Evolutionary conservation across 1,140 invertebrate species (phyloP).

Genomic region (Phthorimaea operculella): DNA sequence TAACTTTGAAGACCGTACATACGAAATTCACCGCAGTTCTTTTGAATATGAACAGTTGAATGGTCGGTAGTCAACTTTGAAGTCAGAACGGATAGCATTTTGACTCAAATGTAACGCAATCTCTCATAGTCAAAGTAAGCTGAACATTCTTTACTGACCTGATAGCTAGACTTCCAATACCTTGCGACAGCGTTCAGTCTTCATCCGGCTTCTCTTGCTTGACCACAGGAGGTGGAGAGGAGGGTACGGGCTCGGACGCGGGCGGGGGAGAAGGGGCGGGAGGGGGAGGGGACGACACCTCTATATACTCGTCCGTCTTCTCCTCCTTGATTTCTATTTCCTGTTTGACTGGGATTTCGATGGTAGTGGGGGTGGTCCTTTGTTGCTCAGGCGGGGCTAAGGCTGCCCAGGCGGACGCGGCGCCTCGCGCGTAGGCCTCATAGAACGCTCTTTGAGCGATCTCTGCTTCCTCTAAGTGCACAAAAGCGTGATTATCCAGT

Average conservation of each 20-base stretch:
- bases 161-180: no score
- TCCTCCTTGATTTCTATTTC: constrained; percentile 59
- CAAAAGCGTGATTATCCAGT: constrained; percentile 84
- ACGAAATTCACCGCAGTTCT: no score
- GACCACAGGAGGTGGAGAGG: constrained; percentile 30
- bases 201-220: constrained; percentile 57
- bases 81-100: no score
- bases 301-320: constrained; percentile 53
- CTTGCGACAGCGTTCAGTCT: constrained; percentile 26
- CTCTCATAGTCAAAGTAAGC: background rate
- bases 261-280: constrained; percentile 19
- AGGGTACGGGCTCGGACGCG: constrained; percentile 13
- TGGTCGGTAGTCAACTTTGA: no score
- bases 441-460: constrained; percentile 59
- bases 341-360: constrained; percentile 34
- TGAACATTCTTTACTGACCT: no score
- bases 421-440: constrained; percentile 55
- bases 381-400: constrained; percentile 36
- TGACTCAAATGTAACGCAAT: no score
- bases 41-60: no score
- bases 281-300: constrained; percentile 53
- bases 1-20: no score
- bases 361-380: constrained; percentile 12
- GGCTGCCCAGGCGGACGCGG: constrained; percentile 52
- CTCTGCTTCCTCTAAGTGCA: constrained; percentile 68